A percentile compares a stretch with the other conserved stretches of the same genome.
Evolutionary conservation across 2,888 invertebrate genomes (phyloP).

Genomic region (Petrolisthes manimaculis): DNA sequence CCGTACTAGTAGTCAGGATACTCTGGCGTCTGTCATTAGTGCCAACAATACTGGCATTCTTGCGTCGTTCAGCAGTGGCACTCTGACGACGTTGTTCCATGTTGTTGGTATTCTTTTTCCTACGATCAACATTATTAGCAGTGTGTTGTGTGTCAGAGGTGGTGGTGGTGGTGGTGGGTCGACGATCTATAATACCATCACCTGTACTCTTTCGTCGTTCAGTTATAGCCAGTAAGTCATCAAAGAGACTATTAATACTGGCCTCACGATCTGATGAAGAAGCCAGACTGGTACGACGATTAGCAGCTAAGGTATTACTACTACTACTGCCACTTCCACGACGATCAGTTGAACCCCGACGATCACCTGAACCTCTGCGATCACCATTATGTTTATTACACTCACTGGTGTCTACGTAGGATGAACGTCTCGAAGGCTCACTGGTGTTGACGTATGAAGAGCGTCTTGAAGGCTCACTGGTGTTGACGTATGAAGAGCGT

Average conservation of each 20-base stretch:
- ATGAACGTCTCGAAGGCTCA: neutral
- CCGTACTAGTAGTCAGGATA: conserved; percentile 31
- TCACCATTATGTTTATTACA: neutral
- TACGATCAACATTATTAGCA: neutral
- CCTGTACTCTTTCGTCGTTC: neutral
- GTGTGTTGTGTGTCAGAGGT: too few relatives aligned
- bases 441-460: neutral
- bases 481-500: neutral
- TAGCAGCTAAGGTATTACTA: neutral
- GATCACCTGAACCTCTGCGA: neutral
- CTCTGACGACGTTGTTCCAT: neutral
- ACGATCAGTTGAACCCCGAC: neutral
- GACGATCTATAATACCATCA: neutral
- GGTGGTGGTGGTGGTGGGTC: neutral
- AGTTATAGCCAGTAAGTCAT: neutral
- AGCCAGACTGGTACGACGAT: neutral
- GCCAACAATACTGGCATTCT: conserved; percentile 21
- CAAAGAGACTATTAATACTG: conserved; percentile 2
- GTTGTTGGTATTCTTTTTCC: neutral
- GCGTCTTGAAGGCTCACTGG: neutral
- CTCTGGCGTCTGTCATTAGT: conserved; percentile 22
- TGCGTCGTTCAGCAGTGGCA: neutral
- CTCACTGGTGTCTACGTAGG: conserved; percentile 2
- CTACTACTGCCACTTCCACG: neutral
- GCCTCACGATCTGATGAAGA: neutral